phyloP scores from a whole-genome alignment of 2,113 vertebrate genomes.

The Eretmochelys imbricata region DNA sequence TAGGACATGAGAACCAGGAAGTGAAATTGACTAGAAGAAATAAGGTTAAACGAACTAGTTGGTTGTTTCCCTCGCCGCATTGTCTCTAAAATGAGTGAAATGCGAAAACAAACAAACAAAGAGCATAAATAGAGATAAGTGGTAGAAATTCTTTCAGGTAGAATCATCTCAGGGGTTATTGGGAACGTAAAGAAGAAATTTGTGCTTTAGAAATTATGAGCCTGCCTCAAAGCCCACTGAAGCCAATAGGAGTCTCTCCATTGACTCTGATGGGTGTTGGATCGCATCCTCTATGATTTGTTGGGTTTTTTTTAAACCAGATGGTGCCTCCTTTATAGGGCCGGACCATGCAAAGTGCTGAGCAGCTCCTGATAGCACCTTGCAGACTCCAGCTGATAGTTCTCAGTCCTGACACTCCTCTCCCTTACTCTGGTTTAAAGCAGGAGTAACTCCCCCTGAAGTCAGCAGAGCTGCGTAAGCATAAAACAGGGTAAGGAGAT shows the following conservation, averaged over 20 bases:
- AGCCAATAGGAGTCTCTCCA: not conserved
- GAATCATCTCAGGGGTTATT: not conserved
- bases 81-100: not conserved
- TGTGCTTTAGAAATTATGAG: not conserved
- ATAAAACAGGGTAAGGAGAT: not conserved
- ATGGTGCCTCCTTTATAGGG: not conserved
- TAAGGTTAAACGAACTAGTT: not conserved
- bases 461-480: not conserved
- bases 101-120: not conserved
- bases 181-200: not conserved
- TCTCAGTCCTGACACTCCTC: not conserved
- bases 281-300: not conserved
- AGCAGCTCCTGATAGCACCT: not conserved
- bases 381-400: not conserved
- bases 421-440: not conserved
- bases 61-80: not conserved
- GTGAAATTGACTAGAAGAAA: not conserved
- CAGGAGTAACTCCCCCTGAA: not conserved
- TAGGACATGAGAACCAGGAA: not conserved
- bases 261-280: not conserved
- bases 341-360: not conserved
- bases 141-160: not conserved
- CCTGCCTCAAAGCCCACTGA: not conserved
- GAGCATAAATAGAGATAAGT: not conserved
- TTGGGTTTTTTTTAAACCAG: not conserved